These are phyloP conservation scores for Anoplolepis gracilipes DNA, from an alignment of 1,140 invertebrate species.

Conservation along the genomic window DNA sequence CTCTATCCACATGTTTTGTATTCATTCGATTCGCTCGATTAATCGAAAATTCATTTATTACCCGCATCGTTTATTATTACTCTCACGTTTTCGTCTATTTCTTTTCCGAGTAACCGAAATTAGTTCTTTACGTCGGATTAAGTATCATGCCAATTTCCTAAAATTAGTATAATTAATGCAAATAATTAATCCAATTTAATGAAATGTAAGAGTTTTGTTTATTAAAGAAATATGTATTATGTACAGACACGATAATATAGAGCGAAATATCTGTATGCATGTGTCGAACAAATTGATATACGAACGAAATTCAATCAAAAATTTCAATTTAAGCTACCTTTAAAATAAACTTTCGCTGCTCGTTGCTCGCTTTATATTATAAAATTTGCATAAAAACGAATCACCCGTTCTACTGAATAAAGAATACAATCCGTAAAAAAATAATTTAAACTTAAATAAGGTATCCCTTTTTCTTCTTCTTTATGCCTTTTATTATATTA, in stretches of 20 bases:
- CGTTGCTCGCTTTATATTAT: not conserved
- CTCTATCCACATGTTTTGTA: slow-evolving; percentile 9
- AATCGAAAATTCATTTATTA: slow-evolving; percentile 41
- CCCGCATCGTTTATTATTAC: slow-evolving; percentile 35
- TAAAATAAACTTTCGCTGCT: slow-evolving; percentile 25
- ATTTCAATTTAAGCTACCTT: slow-evolving; percentile 21
- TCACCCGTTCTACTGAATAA: slow-evolving; percentile 3
- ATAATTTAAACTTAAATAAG: slow-evolving; percentile 31
- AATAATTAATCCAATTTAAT: not conserved
- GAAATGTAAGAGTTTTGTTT: slow-evolving; percentile 3
- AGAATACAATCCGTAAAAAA: not conserved
- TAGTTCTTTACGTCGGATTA: not conserved
- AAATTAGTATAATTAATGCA: slow-evolving; percentile 28
- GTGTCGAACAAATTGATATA: slow-evolving; percentile 3
- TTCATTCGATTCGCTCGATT: slow-evolving; percentile 43
- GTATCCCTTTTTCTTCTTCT: not conserved
- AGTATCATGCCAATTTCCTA: not conserved
- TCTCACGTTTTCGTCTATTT: not conserved
- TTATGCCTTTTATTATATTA: no score
- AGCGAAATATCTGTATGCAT: not conserved
- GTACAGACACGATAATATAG: slow-evolving; percentile 4
- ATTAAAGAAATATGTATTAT: not conserved
- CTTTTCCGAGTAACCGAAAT: not conserved
- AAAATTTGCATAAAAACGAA: slow-evolving; percentile 7
- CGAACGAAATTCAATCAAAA: slow-evolving; percentile 30